Evolutionary conservation across 2,113 vertebrate species (phyloP), one percentile per base, ranked within the genome.

Genomic region (Lepus americanus): DNA sequence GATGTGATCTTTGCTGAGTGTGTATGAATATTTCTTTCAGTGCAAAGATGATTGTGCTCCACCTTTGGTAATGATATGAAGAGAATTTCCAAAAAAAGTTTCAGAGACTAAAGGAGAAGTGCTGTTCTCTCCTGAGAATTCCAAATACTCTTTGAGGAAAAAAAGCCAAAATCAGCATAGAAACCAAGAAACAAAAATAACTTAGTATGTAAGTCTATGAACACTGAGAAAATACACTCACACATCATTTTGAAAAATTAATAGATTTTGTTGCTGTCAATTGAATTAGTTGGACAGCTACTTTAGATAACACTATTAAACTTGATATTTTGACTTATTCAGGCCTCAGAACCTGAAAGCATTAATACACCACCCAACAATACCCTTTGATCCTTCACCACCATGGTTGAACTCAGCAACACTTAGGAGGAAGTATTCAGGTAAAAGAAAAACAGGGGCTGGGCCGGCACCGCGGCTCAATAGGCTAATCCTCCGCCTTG

Each of bases 61-160:
- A 51, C 10, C 1, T 88, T 77, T 84, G n/a, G 55, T 5, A 55
- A 25, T 27, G 66, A n/a, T 53, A n/a, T 33, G 36, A n/a, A 92
- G 17, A 10, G 20, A 83, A 66, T 44, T 78, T 94, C 91, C 27
- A 74, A 49, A 96, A 72, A 87, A 12, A 86, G 10, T 49, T 61
- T 76, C 23, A 63, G 93, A 67, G 12, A 64, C 27, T 27, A 31
- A 16, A 83, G 1, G 27, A 93, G 70, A 90, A 82, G 25, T 6
- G 1, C 1, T 25, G 4, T 11, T 23, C 11, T 44, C 5, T 79
- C 55, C 83, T 22, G 39, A 81, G 89, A 95, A 44, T 63, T n/a
- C 23, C 70, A 92, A 87, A 79, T 27, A 72, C 22, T 55, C 31
- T 17, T 55, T 78, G 33, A 70, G 33, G 20, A 23, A 49, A 91